These are phyloP conservation scores for Rotaria macrura DNA, from an alignment of 2,888 invertebrate genomes.

Conservation along the genomic window DNA sequence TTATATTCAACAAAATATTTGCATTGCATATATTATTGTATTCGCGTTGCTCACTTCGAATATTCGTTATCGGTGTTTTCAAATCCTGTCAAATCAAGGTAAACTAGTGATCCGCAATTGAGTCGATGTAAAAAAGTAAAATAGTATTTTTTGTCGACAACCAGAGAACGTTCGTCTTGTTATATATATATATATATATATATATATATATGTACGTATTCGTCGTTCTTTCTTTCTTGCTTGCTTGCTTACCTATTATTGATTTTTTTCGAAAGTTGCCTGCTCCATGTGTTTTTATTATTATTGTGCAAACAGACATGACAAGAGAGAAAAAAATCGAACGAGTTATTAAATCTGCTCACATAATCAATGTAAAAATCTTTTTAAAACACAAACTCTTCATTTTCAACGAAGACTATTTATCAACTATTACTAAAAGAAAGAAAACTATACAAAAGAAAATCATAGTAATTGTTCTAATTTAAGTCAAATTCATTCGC, in stretches of 20 bases:
- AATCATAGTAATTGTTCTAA: background rate
- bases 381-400: background rate
- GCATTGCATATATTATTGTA: background rate
- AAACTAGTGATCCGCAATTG: background rate
- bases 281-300: background rate
- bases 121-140: background rate
- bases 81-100: background rate
- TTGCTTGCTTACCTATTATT: background rate
- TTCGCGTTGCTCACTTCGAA: too few species aligned
- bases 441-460: background rate
- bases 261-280: background rate
- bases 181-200: too few species aligned
- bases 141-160: background rate
- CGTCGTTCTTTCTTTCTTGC: background rate
- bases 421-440: too few species aligned
- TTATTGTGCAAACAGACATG: background rate
- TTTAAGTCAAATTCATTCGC: background rate
- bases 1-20: background rate
- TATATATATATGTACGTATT: too few species aligned
- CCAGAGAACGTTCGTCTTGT: background rate
- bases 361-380: background rate
- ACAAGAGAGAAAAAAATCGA: background rate
- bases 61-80: background rate
- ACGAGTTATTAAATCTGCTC: background rate
- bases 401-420: background rate